Base-by-base conservation (phyloP, 2,797 vertebrate species). In the Gallirallus australis region DNA sequence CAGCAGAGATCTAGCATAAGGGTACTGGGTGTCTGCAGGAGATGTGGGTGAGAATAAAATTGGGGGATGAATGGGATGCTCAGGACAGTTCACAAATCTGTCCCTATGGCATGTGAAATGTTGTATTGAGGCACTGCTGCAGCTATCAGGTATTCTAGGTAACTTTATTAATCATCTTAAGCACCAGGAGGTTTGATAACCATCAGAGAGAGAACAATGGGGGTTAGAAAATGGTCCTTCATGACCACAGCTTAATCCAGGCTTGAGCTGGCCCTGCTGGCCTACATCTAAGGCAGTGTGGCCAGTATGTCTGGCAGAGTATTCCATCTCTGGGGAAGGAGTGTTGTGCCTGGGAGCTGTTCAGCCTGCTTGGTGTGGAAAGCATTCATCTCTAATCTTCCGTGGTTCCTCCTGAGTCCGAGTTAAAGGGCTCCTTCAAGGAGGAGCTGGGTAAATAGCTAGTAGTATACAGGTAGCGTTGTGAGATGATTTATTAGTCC, bases 201-300 rank as follows among this genome's bases (percentile, higher is more conserved):
- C 19, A 5, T 31, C 64, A 63, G 42, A 4, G 33, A 7, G 7
- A n/a, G 19, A 31, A 15, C 1, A 4, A 12, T 2, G 77, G 18
- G 5, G 37, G 48, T 15, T 11, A 52, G 42, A 3, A 27, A 35
- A 15, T 25, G 30, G 35, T 6, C 23, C 37, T 47, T 5, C 0
- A 5, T 48, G 61, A 52, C 17, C 4, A 3, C 40, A 72, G 79
- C 33, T 82, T 71, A 35, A 23, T 40, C 39, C 42, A 31, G 39
- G 28, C 28, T 14, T 7, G 60, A 47, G 60, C 68, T 80, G 80
- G 10, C 14, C 52, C 24, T 77, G 72, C 68, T 6, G 6, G 52
- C 4, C 48, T 15, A 7, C 3, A 1, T 19, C n/a, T 10, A 2
- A 54, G n/a, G 35, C 0, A 1, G 4, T 24, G 19, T 40, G 37